Evolutionary conservation across 1,140 invertebrate genomes (phyloP).

Genomic region (Drosophila kohkoa): DNA sequence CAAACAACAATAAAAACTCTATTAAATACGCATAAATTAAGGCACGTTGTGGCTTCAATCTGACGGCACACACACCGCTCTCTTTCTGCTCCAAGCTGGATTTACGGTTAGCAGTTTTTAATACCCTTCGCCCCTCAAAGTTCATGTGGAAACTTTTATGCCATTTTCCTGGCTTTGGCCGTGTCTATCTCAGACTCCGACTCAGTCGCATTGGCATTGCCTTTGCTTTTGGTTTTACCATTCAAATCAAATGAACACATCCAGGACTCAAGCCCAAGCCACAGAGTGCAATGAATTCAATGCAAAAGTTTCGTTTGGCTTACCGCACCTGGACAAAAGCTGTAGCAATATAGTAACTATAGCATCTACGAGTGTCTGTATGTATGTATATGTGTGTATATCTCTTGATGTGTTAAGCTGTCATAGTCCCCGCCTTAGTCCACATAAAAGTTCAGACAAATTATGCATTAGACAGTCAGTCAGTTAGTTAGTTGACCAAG

Average conservation of each 20-base stretch:
- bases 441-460: constrained; percentile 75
- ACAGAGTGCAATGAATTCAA: constrained; percentile 78
- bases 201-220: constrained; percentile 9
- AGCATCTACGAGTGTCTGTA: too few relatives aligned
- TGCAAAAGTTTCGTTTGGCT: constrained; percentile 61
- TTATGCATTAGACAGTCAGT: constrained; percentile 79
- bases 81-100: constrained; percentile 23
- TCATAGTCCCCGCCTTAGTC: constrained; percentile 48
- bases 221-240: constrained; percentile 53
- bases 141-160: constrained; percentile 79
- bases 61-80: not conserved
- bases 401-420: constrained; percentile 37
- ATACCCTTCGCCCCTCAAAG: constrained; percentile 50
- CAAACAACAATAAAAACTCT: constrained; percentile 82
- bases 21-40: constrained; percentile 83
- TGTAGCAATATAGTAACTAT: constrained; percentile 41
- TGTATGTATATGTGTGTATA: not conserved
- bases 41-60: constrained; percentile 33
- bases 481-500: constrained; percentile 63
- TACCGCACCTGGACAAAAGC: constrained; percentile 65
- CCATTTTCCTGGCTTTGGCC: constrained; percentile 54
- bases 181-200: constrained; percentile 4
- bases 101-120: constrained; percentile 71
- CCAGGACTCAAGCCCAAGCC: constrained; percentile 62
- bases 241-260: constrained; percentile 81